These are phyloP conservation scores for Xylophagus ater DNA, from an alignment of 2,888 invertebrate species.

Conservation along the genomic window DNA sequence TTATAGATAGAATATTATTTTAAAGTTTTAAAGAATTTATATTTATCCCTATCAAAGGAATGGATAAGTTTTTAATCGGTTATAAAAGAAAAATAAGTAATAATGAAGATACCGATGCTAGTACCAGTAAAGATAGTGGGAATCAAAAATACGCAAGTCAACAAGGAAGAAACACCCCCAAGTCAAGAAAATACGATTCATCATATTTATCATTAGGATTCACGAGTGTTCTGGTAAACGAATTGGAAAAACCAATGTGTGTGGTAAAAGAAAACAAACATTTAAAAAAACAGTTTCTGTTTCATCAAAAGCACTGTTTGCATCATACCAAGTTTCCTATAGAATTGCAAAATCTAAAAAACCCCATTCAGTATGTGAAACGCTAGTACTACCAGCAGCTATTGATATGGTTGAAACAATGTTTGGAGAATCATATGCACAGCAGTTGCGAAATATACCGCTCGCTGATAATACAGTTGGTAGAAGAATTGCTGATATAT, in stretches of 20 bases:
- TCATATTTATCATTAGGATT: slow-evolving; percentile 17
- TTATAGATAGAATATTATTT: slow-evolving; percentile 9
- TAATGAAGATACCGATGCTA: slow-evolving; percentile 14
- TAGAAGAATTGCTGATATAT: slow-evolving; percentile 27
- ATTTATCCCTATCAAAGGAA: slow-evolving; percentile 13
- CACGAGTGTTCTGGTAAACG: slow-evolving; percentile 9
- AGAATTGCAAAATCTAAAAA: slow-evolving; percentile 16
- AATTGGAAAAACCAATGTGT: slow-evolving; percentile 17
- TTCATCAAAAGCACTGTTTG: too few relatives aligned
- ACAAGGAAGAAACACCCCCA: slow-evolving; percentile 11
- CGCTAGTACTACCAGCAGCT: slow-evolving; percentile 18
- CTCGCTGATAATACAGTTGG: slow-evolving; percentile 27
- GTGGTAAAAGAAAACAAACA: slow-evolving; percentile 14
- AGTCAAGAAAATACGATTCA: slow-evolving; percentile 14
- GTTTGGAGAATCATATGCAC: slow-evolving; percentile 16
- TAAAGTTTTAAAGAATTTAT: slow-evolving; percentile 12
- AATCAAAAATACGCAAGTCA: slow-evolving; percentile 10
- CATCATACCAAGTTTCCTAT: slow-evolving; percentile 18
- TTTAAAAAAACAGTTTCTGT: slow-evolving; percentile 16
- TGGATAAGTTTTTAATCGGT: slow-evolving; percentile 15
- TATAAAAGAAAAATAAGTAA: slow-evolving; percentile 18
- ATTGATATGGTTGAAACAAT: slow-evolving; percentile 17
- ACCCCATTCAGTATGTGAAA: slow-evolving; percentile 14
- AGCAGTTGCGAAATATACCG: slow-evolving; percentile 24
- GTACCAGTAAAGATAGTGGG: slow-evolving; percentile 12